phyloP scores from a whole-genome alignment of 2,888 invertebrate genomes.

The Epsilonema sp. region DNA sequence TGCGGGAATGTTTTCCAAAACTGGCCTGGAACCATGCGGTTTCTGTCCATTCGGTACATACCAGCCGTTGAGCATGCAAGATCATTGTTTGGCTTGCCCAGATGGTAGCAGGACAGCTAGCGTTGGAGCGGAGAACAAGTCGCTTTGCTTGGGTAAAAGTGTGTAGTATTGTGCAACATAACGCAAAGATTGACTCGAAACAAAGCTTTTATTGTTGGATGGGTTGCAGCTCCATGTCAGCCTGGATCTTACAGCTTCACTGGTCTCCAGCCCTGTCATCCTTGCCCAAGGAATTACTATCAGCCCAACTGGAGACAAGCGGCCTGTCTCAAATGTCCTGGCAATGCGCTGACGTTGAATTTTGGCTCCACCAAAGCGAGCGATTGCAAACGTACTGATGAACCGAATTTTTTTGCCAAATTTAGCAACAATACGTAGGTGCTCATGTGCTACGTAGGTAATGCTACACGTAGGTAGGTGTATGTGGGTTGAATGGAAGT shows the following conservation, averaged over 20 bases:
- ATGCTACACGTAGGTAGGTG: no score
- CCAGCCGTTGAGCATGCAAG: no score
- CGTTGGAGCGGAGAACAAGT: no score
- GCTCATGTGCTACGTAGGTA: no score
- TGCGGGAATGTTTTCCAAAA: background rate
- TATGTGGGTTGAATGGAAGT: no score
- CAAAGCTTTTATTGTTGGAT: no score
- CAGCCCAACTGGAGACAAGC: background rate
- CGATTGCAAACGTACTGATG: background rate
- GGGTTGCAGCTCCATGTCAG: background rate
- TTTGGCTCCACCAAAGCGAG: background rate
- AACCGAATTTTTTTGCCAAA: background rate
- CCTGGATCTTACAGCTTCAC: background rate
- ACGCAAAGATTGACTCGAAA: no score
- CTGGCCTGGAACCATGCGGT: constrained; percentile 1
- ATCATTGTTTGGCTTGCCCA: background rate
- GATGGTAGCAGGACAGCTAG: background rate
- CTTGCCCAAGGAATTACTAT: background rate
- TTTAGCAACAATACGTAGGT: no score
- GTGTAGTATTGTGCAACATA: no score
- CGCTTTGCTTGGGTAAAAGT: no score
- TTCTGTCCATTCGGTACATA: background rate
- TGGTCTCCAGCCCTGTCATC: background rate
- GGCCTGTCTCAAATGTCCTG: background rate
- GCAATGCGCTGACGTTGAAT: background rate